These are phyloP conservation scores for Pholis gunnellus DNA, from an alignment of 2,113 vertebrate species.

Conservation along the genomic window DNA sequence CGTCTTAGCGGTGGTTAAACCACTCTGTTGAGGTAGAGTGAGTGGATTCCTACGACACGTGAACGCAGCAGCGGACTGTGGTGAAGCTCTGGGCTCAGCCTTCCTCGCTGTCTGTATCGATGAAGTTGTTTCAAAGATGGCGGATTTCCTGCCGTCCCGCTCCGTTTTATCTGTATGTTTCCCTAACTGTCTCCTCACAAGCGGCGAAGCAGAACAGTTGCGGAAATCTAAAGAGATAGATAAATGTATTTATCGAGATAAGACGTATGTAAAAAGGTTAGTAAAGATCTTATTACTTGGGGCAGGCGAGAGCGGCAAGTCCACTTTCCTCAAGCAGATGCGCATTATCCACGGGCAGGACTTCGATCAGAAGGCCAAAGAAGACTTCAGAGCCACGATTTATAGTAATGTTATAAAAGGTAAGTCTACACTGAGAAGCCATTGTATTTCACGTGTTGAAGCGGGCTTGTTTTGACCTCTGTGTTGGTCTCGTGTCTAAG, in stretches of 20 bases:
- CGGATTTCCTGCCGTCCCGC: slow-evolving; percentile 97
- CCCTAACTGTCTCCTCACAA: slow-evolving; percentile 92
- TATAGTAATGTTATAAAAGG: slow-evolving; percentile 97
- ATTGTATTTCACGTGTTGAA: fast-evolving
- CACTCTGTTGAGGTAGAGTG: not conserved
- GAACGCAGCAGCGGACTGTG: slow-evolving; percentile 46
- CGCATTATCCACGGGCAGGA: slow-evolving; percentile 96
- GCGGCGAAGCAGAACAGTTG: slow-evolving; percentile 91
- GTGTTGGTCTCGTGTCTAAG: fast-evolving
- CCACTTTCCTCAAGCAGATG: slow-evolving; percentile 99
- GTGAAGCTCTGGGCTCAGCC: slow-evolving; percentile 43
- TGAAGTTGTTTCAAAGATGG: slow-evolving; percentile 95
- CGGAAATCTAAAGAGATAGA: slow-evolving; percentile 95
- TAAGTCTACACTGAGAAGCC: slow-evolving; percentile 42
- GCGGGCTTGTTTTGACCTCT: not conserved
- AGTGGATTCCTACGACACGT: slow-evolving; percentile 11
- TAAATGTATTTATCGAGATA: slow-evolving; percentile 90
- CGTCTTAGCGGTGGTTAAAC: not conserved
- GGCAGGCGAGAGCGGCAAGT: slow-evolving; percentile 97
- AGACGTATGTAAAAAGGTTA: slow-evolving; percentile 92
- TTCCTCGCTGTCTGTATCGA: slow-evolving; percentile 78
- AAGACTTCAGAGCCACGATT: slow-evolving; percentile 94
- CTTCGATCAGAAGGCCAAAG: slow-evolving; percentile 93
- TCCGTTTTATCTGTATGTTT: slow-evolving; percentile 93
- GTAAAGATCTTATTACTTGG: slow-evolving; percentile 96